These are phyloP conservation scores for Tortricodes alternella DNA, from an alignment of 2,888 invertebrate genomes.

Conservation along the genomic window DNA sequence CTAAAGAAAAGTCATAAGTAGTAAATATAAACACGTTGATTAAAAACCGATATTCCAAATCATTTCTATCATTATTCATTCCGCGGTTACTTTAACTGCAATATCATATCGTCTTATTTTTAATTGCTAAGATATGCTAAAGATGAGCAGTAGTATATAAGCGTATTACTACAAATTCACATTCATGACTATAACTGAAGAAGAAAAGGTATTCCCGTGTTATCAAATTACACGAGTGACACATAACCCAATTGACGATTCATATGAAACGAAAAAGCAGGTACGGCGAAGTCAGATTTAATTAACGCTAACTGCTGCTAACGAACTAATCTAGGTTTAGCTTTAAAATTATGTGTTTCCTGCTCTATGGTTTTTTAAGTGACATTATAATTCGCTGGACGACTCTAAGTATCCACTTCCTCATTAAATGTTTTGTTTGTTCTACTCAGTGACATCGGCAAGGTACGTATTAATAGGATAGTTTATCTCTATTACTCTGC, in stretches of 20 bases:
- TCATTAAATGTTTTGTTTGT: conserved; percentile 76
- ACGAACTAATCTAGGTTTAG: conserved; percentile 72
- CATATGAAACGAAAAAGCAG: conserved; percentile 27
- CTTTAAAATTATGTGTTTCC: conserved; percentile 73
- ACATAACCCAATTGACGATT: conserved; percentile 12
- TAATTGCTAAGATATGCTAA: no score
- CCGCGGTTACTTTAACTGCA: no score
- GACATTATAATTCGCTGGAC: conserved; percentile 71
- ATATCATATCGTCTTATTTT: no score
- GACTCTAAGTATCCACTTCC: conserved; percentile 76
- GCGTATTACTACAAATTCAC: no score
- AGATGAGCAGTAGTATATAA: no score
- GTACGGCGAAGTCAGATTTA: conserved; percentile 39
- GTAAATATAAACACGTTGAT: no score
- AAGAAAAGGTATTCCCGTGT: not conserved
- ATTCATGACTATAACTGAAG: not conserved
- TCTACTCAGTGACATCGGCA: conserved; percentile 57
- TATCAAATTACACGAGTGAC: not conserved
- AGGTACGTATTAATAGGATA: conserved; percentile 61
- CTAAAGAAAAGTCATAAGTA: no score
- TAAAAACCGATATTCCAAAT: no score
- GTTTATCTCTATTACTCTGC: conserved; percentile 51
- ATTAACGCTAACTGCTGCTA: conserved; percentile 52
- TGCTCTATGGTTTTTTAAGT: conserved; percentile 70
- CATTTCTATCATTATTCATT: no score